Base-by-base conservation (phyloP, 2,113 vertebrate species). In the Clupea harengus region DNA sequence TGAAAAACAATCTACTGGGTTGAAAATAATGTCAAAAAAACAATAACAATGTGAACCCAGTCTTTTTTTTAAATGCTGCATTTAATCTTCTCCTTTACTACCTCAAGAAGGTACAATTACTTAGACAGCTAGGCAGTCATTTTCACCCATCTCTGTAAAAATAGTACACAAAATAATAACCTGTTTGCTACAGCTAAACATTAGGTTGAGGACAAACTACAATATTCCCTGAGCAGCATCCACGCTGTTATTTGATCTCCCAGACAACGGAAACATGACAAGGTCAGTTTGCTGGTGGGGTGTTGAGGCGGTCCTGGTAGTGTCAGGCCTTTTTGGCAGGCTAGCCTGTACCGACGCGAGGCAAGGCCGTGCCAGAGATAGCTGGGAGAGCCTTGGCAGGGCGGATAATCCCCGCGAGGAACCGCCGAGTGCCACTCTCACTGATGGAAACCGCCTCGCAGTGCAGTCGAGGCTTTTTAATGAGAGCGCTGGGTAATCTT, bases 401-500 rank as follows among this genome's bases (percentile, higher is more conserved):
- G 82, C 72, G 10, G 57, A 83, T 88, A 86, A 88, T 88, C 87
- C 80, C 57, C 8, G 52, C 45, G 57, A 60, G 82, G 85, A 83
- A 20, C 46, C 83, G 54, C 28, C 72, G 78, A 84, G 75, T 46
- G 82, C 49, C 44, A 80, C 49, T 87, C 84, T 75, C 28, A 20
- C 57, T 57, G 52, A 82, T 64, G 84, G 81, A 83, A 85, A 45
- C 64, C 4, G 82, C 78, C 86, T 81, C 82, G 28, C 67, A 20
- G 25, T 28, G 47, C 25, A 39, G 28, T 15, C 28, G 28, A 85
- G 52, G 72, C 84, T 52, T 84, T 88, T 85, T 85, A 89, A 86
- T 83, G 81, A 88, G 72, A 85, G 83, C 47, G 52, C 84, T 82
- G 84, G 32, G 83, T 90, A 89, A 87, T 87, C 88, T 82, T 6